Percentiles rank a stretch among this genome's conserved stretches.
phyloP scores from a whole-genome alignment of 2,888 invertebrate species.

The Thera britannica region DNA sequence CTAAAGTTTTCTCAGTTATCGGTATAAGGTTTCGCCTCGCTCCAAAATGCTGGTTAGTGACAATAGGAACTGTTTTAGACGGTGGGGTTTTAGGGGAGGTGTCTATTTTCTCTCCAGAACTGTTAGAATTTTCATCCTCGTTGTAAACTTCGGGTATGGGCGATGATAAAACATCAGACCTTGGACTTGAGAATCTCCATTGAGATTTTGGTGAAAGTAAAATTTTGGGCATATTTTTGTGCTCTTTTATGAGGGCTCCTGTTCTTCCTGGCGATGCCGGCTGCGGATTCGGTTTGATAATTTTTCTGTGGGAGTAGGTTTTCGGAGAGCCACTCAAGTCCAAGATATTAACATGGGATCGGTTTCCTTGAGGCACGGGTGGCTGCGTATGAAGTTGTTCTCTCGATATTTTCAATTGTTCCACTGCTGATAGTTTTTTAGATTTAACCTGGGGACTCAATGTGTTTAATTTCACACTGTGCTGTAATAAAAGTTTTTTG shows the following conservation, averaged over 20 bases:
- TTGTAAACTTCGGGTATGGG: constrained; percentile 93
- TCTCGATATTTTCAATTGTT: constrained; percentile 89
- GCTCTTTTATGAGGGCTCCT: constrained; percentile 77
- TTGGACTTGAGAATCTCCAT: constrained; percentile 89
- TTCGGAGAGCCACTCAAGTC: constrained; percentile 90
- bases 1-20: constrained; percentile 65
- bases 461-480: constrained; percentile 87
- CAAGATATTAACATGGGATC: constrained; percentile 86
- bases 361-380: constrained; percentile 61
- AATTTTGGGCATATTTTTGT: constrained; percentile 86
- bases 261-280: constrained; percentile 84
- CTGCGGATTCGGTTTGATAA: constrained; percentile 77
- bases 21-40: constrained; percentile 78
- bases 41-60: constrained; percentile 79
- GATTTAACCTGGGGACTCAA: constrained; percentile 84
- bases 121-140: constrained; percentile 89
- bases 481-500: constrained; percentile 91
- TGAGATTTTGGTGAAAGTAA: constrained; percentile 88
- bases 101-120: constrained; percentile 82
- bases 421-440: constrained; percentile 90
- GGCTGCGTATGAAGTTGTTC: constrained; percentile 73
- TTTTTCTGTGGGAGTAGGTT: constrained; percentile 87
- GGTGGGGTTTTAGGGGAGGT: constrained; percentile 62
- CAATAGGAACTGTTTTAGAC: constrained; percentile 77
- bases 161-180: constrained; percentile 93